Evolutionary conservation across 1,140 invertebrate genomes (phyloP), one percentile per base, ranked within the genome.

Genomic region (Tetragonula clypearis): DNA sequence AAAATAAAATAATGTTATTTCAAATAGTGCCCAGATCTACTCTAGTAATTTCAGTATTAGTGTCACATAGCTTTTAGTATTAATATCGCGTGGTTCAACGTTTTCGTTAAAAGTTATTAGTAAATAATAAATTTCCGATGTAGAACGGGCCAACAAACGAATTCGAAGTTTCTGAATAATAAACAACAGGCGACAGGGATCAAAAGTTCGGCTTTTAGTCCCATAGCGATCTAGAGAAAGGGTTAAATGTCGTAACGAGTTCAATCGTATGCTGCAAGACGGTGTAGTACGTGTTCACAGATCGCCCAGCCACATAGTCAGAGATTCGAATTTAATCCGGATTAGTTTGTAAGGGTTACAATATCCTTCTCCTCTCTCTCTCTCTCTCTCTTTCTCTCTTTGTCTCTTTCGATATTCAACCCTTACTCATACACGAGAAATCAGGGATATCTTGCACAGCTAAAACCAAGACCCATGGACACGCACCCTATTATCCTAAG

Each of bases 291-390:
- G 85, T 89, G 91, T 90, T 92, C 92, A 90, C 92, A 90, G 90
- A 90, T 93, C 91, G 93, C 92, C 90, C 90, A 90, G 91, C 90
- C 91, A 85, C 89, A 91, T 91, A 91, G 90, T 88, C 91, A 89
- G 92, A 90, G 92, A 93, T 94, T 93, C 88, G 89, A 89, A 91
- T 91, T 92, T 94, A 94, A 94, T 94, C 94, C 94, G 94, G 94
- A 94, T 94, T 94, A 94, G 93, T 92, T 91, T 86, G 90, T 92
- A 93, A 94, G 94, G 94, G 93, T 94, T 93, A 94, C 92, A 94
- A 93, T 94, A 93, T 93, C 91, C 91, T 87, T 75, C 88, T 87
- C 88, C 90, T 86, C 86, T 76, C 65, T 93, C 91, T 90, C 86
- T 75, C 88, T 87, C 91, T 90, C 86, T 75, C 87, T 87, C 88